Evolutionary conservation across 2,888 invertebrate genomes (phyloP).

Genomic region (Phlogophora meticulosa): DNA sequence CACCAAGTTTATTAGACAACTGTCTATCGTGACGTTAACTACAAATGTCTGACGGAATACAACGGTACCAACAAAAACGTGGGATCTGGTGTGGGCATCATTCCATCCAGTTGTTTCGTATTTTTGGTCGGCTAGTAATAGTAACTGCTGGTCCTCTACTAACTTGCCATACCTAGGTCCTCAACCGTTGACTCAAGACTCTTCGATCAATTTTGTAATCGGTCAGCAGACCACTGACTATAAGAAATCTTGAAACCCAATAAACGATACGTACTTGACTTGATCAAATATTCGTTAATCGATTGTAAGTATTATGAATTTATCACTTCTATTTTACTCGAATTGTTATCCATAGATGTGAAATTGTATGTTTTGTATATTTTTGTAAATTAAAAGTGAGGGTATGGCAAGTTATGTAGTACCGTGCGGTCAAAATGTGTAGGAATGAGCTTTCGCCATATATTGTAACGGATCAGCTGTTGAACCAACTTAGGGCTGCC

Average conservation of each 20-base stretch:
- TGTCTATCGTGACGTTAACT: conserved; percentile 6
- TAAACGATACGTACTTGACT: conserved; percentile 28
- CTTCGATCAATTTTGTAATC: conserved; percentile 26
- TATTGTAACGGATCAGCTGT: conserved; percentile 5
- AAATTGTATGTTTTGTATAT: conserved; percentile 39
- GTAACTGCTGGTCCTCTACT: conserved; percentile 24
- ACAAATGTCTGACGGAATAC: not conserved
- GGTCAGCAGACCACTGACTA: conserved; percentile 10
- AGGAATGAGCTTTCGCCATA: not conserved
- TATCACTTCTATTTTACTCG: conserved; percentile 42
- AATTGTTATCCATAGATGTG: conserved; percentile 44
- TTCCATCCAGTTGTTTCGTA: conserved; percentile 14
- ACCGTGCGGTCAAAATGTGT: conserved; percentile 19
- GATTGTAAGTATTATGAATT: conserved; percentile 34
- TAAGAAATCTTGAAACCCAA: conserved; percentile 15
- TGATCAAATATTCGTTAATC: conserved; percentile 30
- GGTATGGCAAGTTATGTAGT: conserved; percentile 53
- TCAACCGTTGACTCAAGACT: conserved; percentile 21
- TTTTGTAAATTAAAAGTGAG: conserved; percentile 31
- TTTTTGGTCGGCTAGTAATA: conserved; percentile 27
- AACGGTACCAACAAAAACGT: not conserved
- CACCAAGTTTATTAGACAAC: conserved; percentile 10
- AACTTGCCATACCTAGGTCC: conserved; percentile 43
- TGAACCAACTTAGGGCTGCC: too few relatives aligned
- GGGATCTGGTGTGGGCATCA: too few relatives aligned